These are phyloP conservation scores for Mesocricetus auratus DNA, from an alignment of 2,113 vertebrate genomes.

Conservation along the genomic window DNA sequence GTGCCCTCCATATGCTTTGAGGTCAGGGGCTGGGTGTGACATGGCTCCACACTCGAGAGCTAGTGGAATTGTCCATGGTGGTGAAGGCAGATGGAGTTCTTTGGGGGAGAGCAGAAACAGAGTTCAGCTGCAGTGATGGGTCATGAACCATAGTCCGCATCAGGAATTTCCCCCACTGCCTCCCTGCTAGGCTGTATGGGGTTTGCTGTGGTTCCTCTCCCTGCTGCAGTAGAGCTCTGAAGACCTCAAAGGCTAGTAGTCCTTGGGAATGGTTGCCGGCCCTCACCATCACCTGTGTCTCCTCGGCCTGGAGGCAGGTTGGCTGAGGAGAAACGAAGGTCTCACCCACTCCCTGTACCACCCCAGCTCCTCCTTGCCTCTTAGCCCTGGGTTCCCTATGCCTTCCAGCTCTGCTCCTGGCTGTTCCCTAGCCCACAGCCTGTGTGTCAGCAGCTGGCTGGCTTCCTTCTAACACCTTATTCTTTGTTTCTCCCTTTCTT, in stretches of 20 bases:
- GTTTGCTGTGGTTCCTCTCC: background rate
- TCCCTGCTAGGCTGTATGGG: background rate
- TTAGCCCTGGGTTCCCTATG: background rate
- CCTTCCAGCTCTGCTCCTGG: slow-evolving; percentile 60
- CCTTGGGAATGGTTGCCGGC: background rate
- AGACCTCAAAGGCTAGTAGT: background rate
- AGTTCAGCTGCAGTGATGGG: background rate
- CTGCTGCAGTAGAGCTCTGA: background rate
- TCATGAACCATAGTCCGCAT: background rate
- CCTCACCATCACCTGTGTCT: background rate
- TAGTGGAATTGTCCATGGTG: background rate
- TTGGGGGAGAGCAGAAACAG: background rate
- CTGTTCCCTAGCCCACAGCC: slow-evolving; percentile 41
- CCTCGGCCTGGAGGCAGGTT: background rate
- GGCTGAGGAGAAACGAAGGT: slow-evolving; percentile 5
- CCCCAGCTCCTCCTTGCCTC: background rate
- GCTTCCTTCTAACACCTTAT: slow-evolving; percentile 70
- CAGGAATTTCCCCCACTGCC: background rate
- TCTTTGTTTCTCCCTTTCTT: slow-evolving; percentile 77
- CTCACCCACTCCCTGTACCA: background rate
- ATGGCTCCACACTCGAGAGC: background rate
- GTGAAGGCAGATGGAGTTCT: background rate
- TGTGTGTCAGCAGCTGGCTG: slow-evolving; percentile 45
- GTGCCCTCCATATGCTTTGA: background rate
- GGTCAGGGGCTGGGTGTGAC: background rate